Base-by-base conservation (phyloP, 1,140 invertebrate species). In the Macrotrachela quadricornifera region DNA sequence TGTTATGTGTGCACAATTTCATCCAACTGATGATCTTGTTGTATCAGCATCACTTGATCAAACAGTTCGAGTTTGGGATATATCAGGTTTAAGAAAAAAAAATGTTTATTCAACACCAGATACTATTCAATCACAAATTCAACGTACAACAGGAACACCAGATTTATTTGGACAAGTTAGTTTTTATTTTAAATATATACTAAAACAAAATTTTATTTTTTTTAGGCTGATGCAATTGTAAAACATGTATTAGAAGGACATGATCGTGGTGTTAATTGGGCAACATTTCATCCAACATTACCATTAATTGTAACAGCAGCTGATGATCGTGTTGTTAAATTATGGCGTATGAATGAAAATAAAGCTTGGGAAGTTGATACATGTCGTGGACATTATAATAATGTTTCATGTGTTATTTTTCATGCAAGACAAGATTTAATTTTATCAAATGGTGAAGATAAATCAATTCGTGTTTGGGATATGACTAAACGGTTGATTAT, bases 1-100 rank as follows among this genome's bases (percentile, higher is more conserved):
- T 73, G 94, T 99, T 0, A 99, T 99, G 94, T 94, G 88, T 71
- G 92, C 92, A 1, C 83, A 87, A 62, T 99, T 99, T 70, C 94
- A 99, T 71, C 85, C 85, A 0, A 79, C 80, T 0, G 91, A 97
- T 63, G 92, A 99, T 72, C 76, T 97, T 38, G 80, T 99, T 17
- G 88, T 96, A 0, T 96, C 90, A 0, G 90, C 91, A 1, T 96
- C 90, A 0, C 72, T 99, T 14, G 94, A 99, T 75, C 90, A 95
- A 66, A 94, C 91, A 14, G 87, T 99, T 3, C 75, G 94, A 46
- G 86, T 99, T 13, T 99, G 94, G 94, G 94, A 99, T 66, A 95
- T 99, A 63, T 92, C 88, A 15, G 82, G 83, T 6, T 69, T 97
- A 52, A 74, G 91, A 15, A 97, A 97, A 70, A 97, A 97, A 71